Evolutionary conservation across 2,113 vertebrate species (phyloP), one percentile per base, ranked within the genome.

Genomic region (Bolborhynchus lineola): DNA sequence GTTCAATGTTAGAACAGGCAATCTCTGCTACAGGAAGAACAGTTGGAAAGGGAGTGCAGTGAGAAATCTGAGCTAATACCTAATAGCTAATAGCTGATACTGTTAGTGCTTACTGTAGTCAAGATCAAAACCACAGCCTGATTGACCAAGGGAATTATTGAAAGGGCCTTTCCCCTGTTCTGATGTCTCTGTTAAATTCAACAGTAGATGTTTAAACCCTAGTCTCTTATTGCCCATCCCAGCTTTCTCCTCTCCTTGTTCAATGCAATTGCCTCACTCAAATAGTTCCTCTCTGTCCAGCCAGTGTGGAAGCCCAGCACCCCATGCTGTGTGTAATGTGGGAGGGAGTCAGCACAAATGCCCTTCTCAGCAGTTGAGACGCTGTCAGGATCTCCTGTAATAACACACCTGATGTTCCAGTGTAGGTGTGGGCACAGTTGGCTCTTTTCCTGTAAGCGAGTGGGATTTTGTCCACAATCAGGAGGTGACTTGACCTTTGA

Each of bases 401-500:
- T 20, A 29, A 35, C 6, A 25, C 35, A 53, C 2, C 2, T 33
- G 24, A 8, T 44, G 55, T 83, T 87, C 72, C 83, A 65, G 39
- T 42, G 59, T 57, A 65, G 41, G 24, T 65, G 78, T 82, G 33
- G 31, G 26, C 31, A 24, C 23, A 71, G 35, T 33, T 7, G 15
- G 19, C 21, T 79, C 29, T 82, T 84, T 92, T 69, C 46, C 39
- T 94, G 24, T 65, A 41, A 77, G 67, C 21, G 37, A 64, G 46
- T 2, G 2, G 52, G 39, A 60, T 95, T 92, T 83, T 7, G 3
- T 69, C 19, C 19, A 3, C 6, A 46, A 79, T 53, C 31, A 41
- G 65, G 44, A 75, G n/a, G 59, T 74, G 53, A 80, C 53, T 46
- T 95, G 90, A 94, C 87, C 94, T 96, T 93, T 92, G 75, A 64